phyloP scores from a whole-genome alignment of 2,888 invertebrate species.

The Limnephilus lunatus region DNA sequence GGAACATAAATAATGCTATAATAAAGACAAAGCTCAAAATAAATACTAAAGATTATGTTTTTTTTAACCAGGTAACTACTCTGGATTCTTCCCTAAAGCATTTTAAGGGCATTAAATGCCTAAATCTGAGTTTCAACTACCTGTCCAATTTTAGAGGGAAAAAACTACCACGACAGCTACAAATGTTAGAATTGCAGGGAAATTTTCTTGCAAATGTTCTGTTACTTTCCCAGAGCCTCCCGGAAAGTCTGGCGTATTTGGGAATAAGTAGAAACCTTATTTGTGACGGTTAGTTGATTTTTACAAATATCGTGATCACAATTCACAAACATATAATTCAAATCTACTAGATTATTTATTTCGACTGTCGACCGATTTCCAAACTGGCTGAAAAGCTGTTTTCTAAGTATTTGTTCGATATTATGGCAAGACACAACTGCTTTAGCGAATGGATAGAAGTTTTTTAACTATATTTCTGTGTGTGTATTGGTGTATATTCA shows the following conservation, averaged over 20 bases:
- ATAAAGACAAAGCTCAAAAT: background rate
- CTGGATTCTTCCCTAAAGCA: conserved; percentile 65
- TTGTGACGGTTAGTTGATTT: conserved; percentile 68
- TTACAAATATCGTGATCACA: background rate
- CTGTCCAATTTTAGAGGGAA: conserved; percentile 70
- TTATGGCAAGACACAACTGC: no score
- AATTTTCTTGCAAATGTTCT: conserved; percentile 73
- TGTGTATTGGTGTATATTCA: no score
- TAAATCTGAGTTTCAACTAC: conserved; percentile 75
- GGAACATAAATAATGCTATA: no score
- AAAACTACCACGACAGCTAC: conserved; percentile 72
- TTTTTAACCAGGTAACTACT: conserved; percentile 4
- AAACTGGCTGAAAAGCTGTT: no score
- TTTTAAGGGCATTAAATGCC: conserved; percentile 72
- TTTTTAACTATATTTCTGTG: no score
- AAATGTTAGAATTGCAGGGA: conserved; percentile 74
- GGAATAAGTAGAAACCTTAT: conserved; percentile 76
- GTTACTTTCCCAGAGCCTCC: conserved; percentile 70
- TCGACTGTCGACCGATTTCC: no score
- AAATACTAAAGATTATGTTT: background rate
- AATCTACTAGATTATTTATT: no score
- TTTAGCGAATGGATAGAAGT: no score
- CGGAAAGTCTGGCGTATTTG: conserved; percentile 73
- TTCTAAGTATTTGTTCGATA: no score
- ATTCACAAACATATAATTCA: background rate